Evolutionary conservation across 2,888 invertebrate species (phyloP).

Genomic region (Tenthredo scrophulariae): DNA sequence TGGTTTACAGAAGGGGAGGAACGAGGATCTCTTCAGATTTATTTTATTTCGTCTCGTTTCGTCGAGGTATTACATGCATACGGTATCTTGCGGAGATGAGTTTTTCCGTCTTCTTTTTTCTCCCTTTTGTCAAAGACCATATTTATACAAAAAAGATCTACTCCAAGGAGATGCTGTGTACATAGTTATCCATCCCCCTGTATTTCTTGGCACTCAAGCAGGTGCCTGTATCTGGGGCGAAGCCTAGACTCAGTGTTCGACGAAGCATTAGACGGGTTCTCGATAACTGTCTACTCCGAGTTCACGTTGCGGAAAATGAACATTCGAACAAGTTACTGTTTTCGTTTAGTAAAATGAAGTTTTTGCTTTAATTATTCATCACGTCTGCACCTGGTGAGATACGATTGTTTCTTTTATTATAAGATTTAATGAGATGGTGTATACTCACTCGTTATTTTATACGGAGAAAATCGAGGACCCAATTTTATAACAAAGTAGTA

Average conservation of each 20-base stretch:
- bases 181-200: constrained; percentile 2
- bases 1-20: not conserved
- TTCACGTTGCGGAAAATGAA: not conserved
- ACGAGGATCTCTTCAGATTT: not conserved
- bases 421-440: not conserved
- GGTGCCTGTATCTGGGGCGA: not conserved
- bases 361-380: constrained; percentile 8
- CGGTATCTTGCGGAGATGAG: not conserved
- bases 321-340: not conserved
- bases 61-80: not conserved
- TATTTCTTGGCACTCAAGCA: constrained; percentile 29
- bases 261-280: constrained; percentile 11
- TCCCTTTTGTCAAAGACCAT: not conserved
- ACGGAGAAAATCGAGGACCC: not conserved
- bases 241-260: not conserved
- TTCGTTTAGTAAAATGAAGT: not conserved
- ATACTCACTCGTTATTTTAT: constrained; percentile 42
- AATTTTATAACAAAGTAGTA: not conserved
- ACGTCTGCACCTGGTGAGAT: not conserved
- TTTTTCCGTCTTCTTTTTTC: too few species aligned
- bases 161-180: not conserved
- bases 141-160: not conserved
- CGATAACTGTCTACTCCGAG: not conserved
- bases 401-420: not conserved
- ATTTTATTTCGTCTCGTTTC: not conserved